phyloP scores from a whole-genome alignment of 2,113 vertebrate genomes.

The Scophthalmus maximus region DNA sequence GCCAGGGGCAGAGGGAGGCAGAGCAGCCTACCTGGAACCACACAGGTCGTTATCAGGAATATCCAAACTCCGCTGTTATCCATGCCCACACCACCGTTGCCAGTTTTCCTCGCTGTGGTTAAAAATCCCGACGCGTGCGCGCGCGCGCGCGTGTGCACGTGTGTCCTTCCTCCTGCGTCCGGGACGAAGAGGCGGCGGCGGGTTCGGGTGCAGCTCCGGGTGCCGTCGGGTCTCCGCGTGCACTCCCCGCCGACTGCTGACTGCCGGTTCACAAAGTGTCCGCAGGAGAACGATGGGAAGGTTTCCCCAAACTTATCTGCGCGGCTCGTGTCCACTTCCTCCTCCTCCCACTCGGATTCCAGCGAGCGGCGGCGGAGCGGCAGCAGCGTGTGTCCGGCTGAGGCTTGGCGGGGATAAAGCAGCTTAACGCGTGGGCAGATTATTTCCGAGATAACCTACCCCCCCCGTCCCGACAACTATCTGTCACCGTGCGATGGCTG shows the following conservation, averaged over 20 bases:
- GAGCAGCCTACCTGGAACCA: constrained; percentile 65
- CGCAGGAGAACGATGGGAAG: not conserved
- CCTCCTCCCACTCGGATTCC: constrained; percentile 18
- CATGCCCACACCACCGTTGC: constrained; percentile 66
- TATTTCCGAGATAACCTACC: constrained; percentile 76
- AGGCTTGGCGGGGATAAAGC: constrained; percentile 75
- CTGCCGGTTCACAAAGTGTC: not conserved
- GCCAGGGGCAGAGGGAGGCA: not conserved
- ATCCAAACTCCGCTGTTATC: constrained; percentile 68
- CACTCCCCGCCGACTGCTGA: not conserved
- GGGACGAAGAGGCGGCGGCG: constrained; percentile 13
- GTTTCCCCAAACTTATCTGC: constrained; percentile 13
- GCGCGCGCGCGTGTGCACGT: constrained; percentile 43
- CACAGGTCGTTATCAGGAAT: constrained; percentile 69
- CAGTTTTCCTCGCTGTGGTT: constrained; percentile 64
- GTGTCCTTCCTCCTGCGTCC: constrained; percentile 29
- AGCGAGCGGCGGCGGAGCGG: constrained; percentile 33
- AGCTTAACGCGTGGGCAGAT: constrained; percentile 80
- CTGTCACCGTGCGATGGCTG: constrained; percentile 39
- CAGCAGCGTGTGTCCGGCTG: constrained; percentile 53
- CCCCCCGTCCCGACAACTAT: constrained; percentile 50
- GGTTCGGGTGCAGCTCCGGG: constrained; percentile 48
- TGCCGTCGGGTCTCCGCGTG: constrained; percentile 34
- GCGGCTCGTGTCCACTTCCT: constrained; percentile 51
- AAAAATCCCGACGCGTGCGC: too few relatives aligned